Base-by-base conservation (phyloP, 1,140 invertebrate genomes). In the Nebria ingens region DNA sequence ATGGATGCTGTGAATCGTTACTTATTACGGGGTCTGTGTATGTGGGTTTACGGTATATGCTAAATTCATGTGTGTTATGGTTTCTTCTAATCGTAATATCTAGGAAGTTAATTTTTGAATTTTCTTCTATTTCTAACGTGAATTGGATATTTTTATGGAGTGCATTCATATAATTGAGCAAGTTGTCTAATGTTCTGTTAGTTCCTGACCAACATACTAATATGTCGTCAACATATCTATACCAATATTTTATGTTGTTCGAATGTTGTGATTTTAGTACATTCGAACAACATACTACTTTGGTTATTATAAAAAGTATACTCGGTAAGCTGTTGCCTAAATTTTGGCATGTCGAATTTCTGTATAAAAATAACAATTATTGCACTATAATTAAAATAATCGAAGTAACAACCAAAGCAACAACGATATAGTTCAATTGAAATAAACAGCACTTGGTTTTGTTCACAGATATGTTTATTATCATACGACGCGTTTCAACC, bases 101-200 rank as follows among this genome's bases (percentile, higher is more conserved):
- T 29, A 29, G 13, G 13, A 29, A 29, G 13, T 6, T 29, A 29
- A 29, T 29, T 29, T 4, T 6, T 29, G 25, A 4, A 13, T 29
- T 29, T 29, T 29, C 25, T 52, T 52, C 51, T 52, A n/a, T 52
- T 22, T 52, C 51, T 52, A 52, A 52, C 22, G 51, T 52, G 21
- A 52, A 52, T 22, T 52, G 19, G 51, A 52, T 52, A 22, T 22
- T 52, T 19, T n/a, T 19, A 52, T 52, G 15, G 51, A 52, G 19
- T 3, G 2, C 15, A 22, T 52, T 52, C 13, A 52, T 21, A n/a
- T 52, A 19, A 20, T 52, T 22, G 20, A 20, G 21, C 11, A 52
- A 52, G 19, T 19, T 52, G 9, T 52, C 51, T n/a, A 52, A 22
- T 12, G 13, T 12, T 52, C 51, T 52, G 3, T 3, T 3, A n/a